These are phyloP conservation scores for Drosophila emarginata DNA, from an alignment of 2,888 invertebrate genomes.

Conservation along the genomic window DNA sequence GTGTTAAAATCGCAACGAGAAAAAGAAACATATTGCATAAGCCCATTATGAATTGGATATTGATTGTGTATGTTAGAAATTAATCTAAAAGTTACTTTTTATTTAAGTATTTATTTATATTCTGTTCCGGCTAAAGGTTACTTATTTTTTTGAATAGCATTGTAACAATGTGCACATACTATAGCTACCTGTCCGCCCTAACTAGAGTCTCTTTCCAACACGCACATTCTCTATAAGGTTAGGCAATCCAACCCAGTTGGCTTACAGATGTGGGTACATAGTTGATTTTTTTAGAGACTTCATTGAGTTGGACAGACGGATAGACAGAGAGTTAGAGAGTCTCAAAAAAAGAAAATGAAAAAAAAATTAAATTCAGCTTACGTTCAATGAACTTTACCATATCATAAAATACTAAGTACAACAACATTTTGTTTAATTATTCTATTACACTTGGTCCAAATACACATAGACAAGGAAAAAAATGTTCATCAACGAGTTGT, in stretches of 20 bases:
- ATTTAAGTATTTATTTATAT: too few relatives aligned
- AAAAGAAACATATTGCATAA: too few relatives aligned
- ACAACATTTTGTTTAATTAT: slow-evolving; percentile 49
- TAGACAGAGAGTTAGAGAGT: background rate
- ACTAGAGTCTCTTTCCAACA: slow-evolving; percentile 17
- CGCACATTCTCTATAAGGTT: slow-evolving; percentile 47
- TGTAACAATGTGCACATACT: slow-evolving; percentile 1
- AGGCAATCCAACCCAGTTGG: slow-evolving; percentile 44
- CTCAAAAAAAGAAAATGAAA: background rate
- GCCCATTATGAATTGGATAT: too few relatives aligned
- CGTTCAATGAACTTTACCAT: slow-evolving; percentile 64
- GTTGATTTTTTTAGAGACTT: slow-evolving; percentile 29
- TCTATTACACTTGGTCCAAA: slow-evolving; percentile 13
- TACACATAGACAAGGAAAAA: slow-evolving; percentile 15
- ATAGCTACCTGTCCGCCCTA: slow-evolving; percentile 59
- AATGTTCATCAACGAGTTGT: background rate
- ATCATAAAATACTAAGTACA: slow-evolving; percentile 33
- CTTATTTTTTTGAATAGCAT: background rate
- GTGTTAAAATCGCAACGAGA: too few relatives aligned
- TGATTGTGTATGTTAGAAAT: too few relatives aligned
- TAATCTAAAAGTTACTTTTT: background rate
- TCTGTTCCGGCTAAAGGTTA: too few relatives aligned
- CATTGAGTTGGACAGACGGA: slow-evolving; percentile 11
- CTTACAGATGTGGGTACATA: slow-evolving; percentile 21
- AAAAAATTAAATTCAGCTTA: slow-evolving; percentile 32